phyloP scores from a whole-genome alignment of 92 coral and sea anemone genomes.

The Bergia sp. region DNA sequence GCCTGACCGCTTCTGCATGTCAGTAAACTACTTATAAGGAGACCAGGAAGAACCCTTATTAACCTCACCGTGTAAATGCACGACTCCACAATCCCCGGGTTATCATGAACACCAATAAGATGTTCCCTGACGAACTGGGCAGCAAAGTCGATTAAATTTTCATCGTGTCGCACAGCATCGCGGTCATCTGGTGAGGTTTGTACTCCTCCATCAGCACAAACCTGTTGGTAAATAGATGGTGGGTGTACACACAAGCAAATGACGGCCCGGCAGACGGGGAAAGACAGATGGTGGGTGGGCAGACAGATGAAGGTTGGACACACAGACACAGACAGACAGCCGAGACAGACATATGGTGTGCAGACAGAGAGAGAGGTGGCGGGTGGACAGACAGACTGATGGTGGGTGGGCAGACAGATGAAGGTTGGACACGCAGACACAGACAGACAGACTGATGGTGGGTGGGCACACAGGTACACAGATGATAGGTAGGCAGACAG shows the following conservation, averaged over 20 bases:
- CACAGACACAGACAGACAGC: background rate
- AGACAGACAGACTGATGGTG: background rate
- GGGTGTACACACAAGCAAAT: background rate
- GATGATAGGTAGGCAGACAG: too few species aligned
- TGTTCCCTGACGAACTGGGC: slow-evolving; percentile 54
- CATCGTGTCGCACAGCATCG: slow-evolving; percentile 49
- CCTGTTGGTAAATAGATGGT: slow-evolving; percentile 13
- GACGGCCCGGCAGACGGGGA: background rate
- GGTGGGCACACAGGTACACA: too few species aligned
- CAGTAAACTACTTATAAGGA: too few species aligned
- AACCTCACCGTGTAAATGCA: slow-evolving; percentile 76
- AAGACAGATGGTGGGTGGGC: background rate
- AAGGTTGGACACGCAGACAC: background rate
- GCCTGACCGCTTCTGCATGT: too few species aligned
- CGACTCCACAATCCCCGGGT: slow-evolving; percentile 74
- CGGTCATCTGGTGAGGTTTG: slow-evolving; percentile 27
- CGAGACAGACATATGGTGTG: background rate
- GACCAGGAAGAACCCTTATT: too few species aligned
- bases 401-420: too few species aligned
- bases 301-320: background rate
- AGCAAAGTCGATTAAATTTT: slow-evolving; percentile 40
- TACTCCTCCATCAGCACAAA: slow-evolving; percentile 34
- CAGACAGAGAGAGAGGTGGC: background rate
- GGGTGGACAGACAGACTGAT: too few species aligned
- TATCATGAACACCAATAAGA: slow-evolving; percentile 71